Evolutionary conservation across 2,888 invertebrate species (phyloP).

Genomic region (Alloplasta piceator): DNA sequence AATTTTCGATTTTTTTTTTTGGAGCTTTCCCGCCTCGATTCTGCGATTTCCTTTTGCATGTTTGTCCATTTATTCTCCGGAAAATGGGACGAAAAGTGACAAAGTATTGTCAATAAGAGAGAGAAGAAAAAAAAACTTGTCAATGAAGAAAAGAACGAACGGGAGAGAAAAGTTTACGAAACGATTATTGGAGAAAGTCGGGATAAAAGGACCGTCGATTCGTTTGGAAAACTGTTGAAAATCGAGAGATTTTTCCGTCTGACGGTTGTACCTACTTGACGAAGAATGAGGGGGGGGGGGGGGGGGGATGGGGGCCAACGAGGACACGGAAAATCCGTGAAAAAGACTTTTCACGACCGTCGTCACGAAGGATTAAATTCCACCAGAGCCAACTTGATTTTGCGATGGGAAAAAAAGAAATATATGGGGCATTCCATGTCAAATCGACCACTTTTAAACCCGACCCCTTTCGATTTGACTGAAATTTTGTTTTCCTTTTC

Average conservation of each 20-base stretch:
- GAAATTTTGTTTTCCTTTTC: too few species aligned
- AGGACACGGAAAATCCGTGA: conserved; percentile 29
- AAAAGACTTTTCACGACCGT: conserved; percentile 40
- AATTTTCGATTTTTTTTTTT: too few species aligned
- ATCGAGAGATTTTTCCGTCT: background rate
- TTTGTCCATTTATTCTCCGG: too few species aligned
- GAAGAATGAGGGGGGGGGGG: too few species aligned
- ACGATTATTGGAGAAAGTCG: conserved; percentile 15
- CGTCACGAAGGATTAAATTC: conserved; percentile 45
- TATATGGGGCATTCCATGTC: too few species aligned
- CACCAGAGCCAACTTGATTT: conserved; percentile 1
- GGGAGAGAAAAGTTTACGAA: background rate
- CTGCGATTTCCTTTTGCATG: background rate
- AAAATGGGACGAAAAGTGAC: conserved; percentile 23
- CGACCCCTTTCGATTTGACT: too few species aligned
- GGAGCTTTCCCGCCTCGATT: conserved; percentile 2
- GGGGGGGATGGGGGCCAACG: too few species aligned
- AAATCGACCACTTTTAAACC: too few species aligned
- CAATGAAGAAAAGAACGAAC: background rate
- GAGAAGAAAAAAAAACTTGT: background rate
- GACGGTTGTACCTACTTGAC: background rate
- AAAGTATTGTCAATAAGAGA: conserved; percentile 18
- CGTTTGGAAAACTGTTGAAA: conserved; percentile 20
- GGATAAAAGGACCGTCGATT: conserved; percentile 26
- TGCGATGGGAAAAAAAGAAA: too few species aligned